Base-by-base conservation (phyloP, 2,797 vertebrate species). In the Myotis pilosus region DNA sequence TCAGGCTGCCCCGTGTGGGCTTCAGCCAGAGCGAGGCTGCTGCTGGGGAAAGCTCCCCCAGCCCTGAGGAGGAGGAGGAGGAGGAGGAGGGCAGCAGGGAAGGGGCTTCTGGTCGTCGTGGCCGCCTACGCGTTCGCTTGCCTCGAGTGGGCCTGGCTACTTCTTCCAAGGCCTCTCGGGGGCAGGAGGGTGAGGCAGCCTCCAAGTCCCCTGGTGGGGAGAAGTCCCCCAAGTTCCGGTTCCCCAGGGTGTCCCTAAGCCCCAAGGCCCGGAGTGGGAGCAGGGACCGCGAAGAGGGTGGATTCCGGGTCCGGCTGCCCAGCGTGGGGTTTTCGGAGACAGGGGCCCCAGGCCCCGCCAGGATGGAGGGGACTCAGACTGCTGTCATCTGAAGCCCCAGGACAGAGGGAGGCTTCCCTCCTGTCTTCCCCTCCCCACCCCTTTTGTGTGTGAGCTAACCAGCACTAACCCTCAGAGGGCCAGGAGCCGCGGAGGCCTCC, bases 131-230 rank as follows among this genome's bases (percentile, higher is more conserved):
- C 6, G 97, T 97, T 57, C 90, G 95, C 62, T 96, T 99, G 87
- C 99, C 99, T 87, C 98, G 98, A 12, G 97, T 99, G 22, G 98
- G 98, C 93, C 98, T 99, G 81, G 98, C 98, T 0, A 98, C 98
- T 84, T 98, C 98, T 6, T 98, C 92, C 41, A 98, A 98, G 92
- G 76, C 69, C 60, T 89, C 95, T 15, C 81, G 62, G 98, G 99
- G 81, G 22, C 96, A 55, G 81, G 95, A 57, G 98, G 96, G 96
- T 47, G 93, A 98, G 4, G 44, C 89, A 53, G 97, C 98, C 6
- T 95, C 96, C 82, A 95, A 97, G 75, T 98, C 98, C 51, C 87
- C 98, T 93, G 4, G 97, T 6, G 98, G 96, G 87, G 98, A 98
- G 88, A 98, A 98, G 85, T 97, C 98, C 7, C 91, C 98, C 25